Percentiles rank a stretch among this genome's conserved stretches.
Conservation (phyloP, 2,888 invertebrate genomes). For the Amphiduros pacificus region DNA sequence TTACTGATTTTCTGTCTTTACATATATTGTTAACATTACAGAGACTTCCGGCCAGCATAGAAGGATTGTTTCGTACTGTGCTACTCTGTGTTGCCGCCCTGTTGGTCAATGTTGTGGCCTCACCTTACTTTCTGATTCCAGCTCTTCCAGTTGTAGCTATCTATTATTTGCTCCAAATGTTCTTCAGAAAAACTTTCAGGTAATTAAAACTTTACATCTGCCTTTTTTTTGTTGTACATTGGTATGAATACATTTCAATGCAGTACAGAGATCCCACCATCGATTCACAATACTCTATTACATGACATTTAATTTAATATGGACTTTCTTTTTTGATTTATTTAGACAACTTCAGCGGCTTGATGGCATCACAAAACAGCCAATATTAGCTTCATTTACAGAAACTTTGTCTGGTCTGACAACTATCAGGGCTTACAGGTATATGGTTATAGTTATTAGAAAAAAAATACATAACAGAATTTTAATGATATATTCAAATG, state of each 20-base stretch:
- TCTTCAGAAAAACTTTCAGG: constrained; percentile 26
- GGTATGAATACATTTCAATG: neutral
- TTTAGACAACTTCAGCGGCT: constrained; percentile 75
- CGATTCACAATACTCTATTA: neutral
- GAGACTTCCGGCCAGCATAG: constrained; percentile 79
- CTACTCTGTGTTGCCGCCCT: constrained; percentile 58
- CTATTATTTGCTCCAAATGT: constrained; percentile 24
- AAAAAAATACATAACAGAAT: neutral
- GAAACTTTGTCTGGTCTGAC: constrained; percentile 76
- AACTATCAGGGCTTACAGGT: constrained; percentile 52
- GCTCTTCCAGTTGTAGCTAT: constrained; percentile 24
- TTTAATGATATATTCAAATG: neutral
- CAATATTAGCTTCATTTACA: constrained; percentile 75
- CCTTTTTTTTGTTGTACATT: neutral
- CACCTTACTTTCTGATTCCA: constrained; percentile 26
- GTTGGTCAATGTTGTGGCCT: constrained; percentile 26
- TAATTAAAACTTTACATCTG: neutral
- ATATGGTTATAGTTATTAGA: neutral
- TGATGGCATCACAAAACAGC: constrained; percentile 75
- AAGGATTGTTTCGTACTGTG: constrained; percentile 73
- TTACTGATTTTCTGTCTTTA: too few relatives aligned
- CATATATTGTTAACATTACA: constrained; percentile 57
- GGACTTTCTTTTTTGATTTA: too few relatives aligned
- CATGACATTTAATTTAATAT: neutral
- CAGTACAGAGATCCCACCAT: neutral